Percentiles rank a stretch among this genome's conserved stretches.
phyloP scores from a whole-genome alignment of 2,113 vertebrate genomes.

The Empidonax alnorum region DNA sequence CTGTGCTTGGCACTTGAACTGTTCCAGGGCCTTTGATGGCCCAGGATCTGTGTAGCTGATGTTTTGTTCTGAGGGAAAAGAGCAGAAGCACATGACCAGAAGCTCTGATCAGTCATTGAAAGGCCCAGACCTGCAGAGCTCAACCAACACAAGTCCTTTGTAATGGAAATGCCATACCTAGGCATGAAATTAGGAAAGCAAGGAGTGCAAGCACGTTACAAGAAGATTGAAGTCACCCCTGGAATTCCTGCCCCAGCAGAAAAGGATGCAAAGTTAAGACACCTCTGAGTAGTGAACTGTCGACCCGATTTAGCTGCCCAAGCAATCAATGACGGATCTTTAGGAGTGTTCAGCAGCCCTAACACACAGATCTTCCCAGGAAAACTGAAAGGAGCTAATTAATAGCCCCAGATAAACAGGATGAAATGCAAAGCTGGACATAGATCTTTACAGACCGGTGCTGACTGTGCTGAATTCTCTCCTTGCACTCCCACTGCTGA shows the following conservation, averaged over 20 bases:
- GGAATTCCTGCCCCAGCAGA: neutral
- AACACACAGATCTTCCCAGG: neutral
- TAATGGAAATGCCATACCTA: conserved; percentile 49
- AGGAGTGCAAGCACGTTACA: neutral
- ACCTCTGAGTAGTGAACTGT: neutral
- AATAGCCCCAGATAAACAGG: conserved; percentile 28
- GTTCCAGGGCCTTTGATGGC: conserved; percentile 29
- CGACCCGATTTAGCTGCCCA: neutral
- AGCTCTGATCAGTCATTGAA: conserved; percentile 37
- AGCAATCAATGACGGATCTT: neutral
- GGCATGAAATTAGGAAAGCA: conserved; percentile 34
- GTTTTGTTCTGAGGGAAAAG: conserved; percentile 42
- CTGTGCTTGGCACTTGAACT: conserved; percentile 58
- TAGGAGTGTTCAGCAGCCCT: neutral
- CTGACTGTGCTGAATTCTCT: conserved; percentile 17
- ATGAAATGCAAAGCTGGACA: conserved; percentile 21
- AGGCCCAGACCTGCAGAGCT: conserved; percentile 21
- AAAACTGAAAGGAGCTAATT: conserved; percentile 30
- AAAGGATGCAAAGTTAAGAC: conserved; percentile 10
- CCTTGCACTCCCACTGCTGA: neutral
- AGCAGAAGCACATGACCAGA: conserved; percentile 28
- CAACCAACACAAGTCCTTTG: conserved; percentile 20
- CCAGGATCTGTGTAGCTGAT: neutral
- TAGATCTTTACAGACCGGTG: neutral
- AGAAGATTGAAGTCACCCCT: neutral